These are phyloP conservation scores for Sycophila sp. DNA, from an alignment of 1,140 invertebrate genomes.

Conservation along the genomic window DNA sequence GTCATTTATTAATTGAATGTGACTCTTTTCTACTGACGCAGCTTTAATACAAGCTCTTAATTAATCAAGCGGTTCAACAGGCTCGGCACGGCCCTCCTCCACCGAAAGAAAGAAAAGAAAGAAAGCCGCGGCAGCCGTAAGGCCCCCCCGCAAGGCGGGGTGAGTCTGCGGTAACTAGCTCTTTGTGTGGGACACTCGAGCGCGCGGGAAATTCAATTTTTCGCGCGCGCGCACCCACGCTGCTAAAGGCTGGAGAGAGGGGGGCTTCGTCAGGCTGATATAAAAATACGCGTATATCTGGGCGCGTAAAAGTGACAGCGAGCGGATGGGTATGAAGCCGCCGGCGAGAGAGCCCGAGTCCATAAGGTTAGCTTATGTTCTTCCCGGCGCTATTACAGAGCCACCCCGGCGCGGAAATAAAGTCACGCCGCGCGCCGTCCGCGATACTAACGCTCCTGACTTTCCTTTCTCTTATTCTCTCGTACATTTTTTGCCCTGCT, in stretches of 20 bases:
- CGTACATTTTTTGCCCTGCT: slow-evolving; percentile 33
- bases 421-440: slow-evolving; percentile 30
- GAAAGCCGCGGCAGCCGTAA: too few relatives aligned
- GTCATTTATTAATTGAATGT: too few relatives aligned
- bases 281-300: slow-evolving; percentile 43
- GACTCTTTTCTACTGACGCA: too few relatives aligned
- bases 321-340: slow-evolving; percentile 26
- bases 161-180: too few relatives aligned
- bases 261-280: slow-evolving; percentile 33
- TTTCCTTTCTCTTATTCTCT: slow-evolving; percentile 29
- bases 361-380: slow-evolving; percentile 51
- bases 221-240: slow-evolving; percentile 27
- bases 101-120: too few relatives aligned
- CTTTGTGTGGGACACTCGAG: too few relatives aligned
- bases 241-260: slow-evolving; percentile 37
- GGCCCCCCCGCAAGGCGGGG: too few relatives aligned
- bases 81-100: too few relatives aligned
- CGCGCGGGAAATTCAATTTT: slow-evolving; percentile 27
- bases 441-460: slow-evolving; percentile 2
- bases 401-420: slow-evolving; percentile 47
- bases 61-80: too few relatives aligned
- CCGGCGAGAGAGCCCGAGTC: slow-evolving; percentile 36
- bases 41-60: too few relatives aligned
- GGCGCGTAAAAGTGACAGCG: slow-evolving; percentile 49
- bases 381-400: slow-evolving; percentile 48